A percentile compares a stretch with the other conserved stretches of the same genome.
Conservation (phyloP, 2,888 invertebrate species). For the Cantharis nigra region DNA sequence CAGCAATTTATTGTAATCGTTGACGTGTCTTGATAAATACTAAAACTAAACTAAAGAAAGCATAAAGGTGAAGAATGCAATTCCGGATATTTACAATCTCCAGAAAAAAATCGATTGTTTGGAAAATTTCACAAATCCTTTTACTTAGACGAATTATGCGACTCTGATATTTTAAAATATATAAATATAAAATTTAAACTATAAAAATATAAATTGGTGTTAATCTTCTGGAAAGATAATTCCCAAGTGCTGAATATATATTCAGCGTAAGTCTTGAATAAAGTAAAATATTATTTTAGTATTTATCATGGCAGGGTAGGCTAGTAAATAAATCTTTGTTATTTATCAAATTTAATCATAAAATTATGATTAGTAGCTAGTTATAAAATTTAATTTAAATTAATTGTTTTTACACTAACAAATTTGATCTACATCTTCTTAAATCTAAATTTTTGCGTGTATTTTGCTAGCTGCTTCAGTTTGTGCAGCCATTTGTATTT, state of each 20-base stretch:
- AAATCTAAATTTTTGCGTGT: neutral
- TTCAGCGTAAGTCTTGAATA: neutral
- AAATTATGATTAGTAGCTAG: neutral
- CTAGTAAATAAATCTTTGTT: neutral
- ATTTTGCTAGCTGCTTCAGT: neutral
- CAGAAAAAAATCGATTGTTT: neutral
- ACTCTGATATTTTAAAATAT: neutral
- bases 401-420: neutral
- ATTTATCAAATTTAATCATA: neutral
- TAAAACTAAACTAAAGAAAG: neutral
- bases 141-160: neutral
- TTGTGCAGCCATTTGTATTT: neutral
- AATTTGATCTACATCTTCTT: neutral
- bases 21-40: neutral
- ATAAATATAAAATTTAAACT: neutral
- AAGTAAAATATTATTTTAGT: neutral
- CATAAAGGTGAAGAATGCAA: neutral
- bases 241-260: neutral
- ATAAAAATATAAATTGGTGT: neutral
- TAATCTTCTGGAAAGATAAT: neutral
- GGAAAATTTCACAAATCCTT: neutral
- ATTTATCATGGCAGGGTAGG: neutral
- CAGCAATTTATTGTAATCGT: neutral
- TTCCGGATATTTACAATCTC: neutral
- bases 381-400: neutral